These are phyloP conservation scores for Cheilosia grossa DNA, from an alignment of 2,888 invertebrate genomes.

Conservation along the genomic window DNA sequence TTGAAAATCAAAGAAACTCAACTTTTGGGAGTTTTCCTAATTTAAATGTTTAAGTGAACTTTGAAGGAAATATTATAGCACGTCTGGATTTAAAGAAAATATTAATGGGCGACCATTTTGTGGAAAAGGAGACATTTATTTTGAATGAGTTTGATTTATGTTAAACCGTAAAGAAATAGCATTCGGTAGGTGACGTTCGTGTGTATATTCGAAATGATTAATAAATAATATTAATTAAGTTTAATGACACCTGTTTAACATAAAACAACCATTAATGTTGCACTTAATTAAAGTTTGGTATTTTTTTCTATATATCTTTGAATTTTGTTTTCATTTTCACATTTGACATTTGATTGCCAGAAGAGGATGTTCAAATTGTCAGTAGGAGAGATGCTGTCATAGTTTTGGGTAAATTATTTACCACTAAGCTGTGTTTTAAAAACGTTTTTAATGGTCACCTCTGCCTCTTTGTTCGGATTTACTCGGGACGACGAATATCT, in stretches of 20 bases:
- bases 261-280: conserved; percentile 51
- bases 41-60: conserved; percentile 48
- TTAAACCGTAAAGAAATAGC: conserved; percentile 44
- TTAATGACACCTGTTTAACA: conserved; percentile 67
- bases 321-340: neutral
- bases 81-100: neutral
- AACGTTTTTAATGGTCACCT: too few species aligned
- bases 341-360: neutral
- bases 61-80: conserved; percentile 13
- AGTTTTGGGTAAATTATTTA: too few species aligned
- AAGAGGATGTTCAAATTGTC: too few species aligned
- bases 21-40: conserved; percentile 5
- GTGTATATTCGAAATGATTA: conserved; percentile 48
- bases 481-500: too few species aligned
- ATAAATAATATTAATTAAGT: conserved; percentile 53
- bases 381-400: too few species aligned
- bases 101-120: neutral
- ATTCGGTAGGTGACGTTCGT: neutral
- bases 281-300: conserved; percentile 15
- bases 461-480: too few species aligned
- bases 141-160: conserved; percentile 53
- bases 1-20: neutral
- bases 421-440: too few species aligned
- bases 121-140: conserved; percentile 18
- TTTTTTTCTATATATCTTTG: neutral